phyloP scores from a whole-genome alignment of 2,888 invertebrate species.

The Orchesellides sinensis region DNA sequence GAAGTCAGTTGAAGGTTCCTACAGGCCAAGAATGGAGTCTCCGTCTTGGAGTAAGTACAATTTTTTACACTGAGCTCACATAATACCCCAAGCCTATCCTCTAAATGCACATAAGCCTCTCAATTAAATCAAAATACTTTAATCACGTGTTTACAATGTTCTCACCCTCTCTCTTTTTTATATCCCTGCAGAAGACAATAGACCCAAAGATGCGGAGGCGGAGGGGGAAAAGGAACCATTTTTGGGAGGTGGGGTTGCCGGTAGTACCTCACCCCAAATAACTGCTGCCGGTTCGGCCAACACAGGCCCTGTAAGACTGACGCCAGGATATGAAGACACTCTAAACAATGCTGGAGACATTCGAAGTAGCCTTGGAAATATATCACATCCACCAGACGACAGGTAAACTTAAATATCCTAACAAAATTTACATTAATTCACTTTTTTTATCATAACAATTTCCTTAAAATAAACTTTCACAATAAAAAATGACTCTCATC shows the following conservation, averaged over 20 bases:
- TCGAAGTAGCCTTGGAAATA: conserved; percentile 67
- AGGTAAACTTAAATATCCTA: too few relatives aligned
- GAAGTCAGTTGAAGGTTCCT: too few relatives aligned
- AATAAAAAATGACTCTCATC: too few relatives aligned
- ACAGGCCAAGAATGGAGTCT: too few relatives aligned
- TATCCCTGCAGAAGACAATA: conserved; percentile 21
- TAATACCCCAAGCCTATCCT: too few relatives aligned
- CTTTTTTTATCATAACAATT: not conserved
- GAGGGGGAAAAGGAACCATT: conserved; percentile 72
- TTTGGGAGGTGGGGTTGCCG: conserved; percentile 56
- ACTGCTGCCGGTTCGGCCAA: conserved; percentile 75
- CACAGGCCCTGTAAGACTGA: conserved; percentile 86
- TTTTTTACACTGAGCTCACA: too few relatives aligned
- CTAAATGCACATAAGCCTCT: too few relatives aligned
- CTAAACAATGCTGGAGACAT: conserved; percentile 74
- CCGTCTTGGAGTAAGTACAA: too few relatives aligned
- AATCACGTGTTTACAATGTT: too few relatives aligned
- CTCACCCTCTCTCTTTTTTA: conserved; percentile 10
- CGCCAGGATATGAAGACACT: conserved; percentile 92
- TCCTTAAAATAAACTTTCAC: too few relatives aligned
- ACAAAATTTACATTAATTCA: too few relatives aligned
- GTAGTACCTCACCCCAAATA: conserved; percentile 56
- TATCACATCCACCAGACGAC: conserved; percentile 86
- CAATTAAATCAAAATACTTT: too few relatives aligned
- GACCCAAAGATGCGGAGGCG: conserved; percentile 32